These are phyloP conservation scores for Thereuonema tuberculata DNA, from an alignment of 1,140 invertebrate genomes.

Conservation along the genomic window DNA sequence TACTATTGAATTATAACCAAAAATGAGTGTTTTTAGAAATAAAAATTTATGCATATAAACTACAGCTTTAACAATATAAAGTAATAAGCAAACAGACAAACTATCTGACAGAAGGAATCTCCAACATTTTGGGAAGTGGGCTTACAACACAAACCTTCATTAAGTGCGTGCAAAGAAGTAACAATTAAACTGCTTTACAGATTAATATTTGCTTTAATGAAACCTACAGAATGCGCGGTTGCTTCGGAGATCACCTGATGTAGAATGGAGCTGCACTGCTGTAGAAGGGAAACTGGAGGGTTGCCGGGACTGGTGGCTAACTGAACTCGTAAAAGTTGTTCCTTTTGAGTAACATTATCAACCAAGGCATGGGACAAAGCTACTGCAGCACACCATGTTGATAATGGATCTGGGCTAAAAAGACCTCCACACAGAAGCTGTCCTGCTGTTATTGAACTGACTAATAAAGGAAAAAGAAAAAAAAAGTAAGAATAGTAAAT, in stretches of 20 bases:
- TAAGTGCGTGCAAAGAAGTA: no score
- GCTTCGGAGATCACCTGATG: constrained; percentile 44
- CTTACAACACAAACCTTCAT: no score
- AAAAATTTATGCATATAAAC: no score
- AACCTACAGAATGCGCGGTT: no score
- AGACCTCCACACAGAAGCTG: constrained; percentile 89
- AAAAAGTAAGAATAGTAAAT: constrained; percentile 1
- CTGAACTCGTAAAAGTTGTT: constrained; percentile 81
- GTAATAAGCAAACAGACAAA: no score
- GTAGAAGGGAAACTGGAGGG: constrained; percentile 69
- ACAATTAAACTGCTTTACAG: no score
- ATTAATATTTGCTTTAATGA: no score
- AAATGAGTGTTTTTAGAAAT: no score
- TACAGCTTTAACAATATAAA: no score
- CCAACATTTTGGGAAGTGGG: no score
- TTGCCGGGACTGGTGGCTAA: constrained; percentile 72
- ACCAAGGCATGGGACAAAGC: constrained; percentile 80
- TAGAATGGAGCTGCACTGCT: constrained; percentile 69
- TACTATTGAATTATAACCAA: no score
- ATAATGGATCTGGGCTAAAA: constrained; percentile 78
- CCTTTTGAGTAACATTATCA: constrained; percentile 77
- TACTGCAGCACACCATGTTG: constrained; percentile 94
- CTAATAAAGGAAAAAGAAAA: constrained; percentile 8
- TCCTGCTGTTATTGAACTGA: constrained; percentile 43
- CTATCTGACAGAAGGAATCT: no score